phyloP scores from a whole-genome alignment of 2,113 vertebrate species.

The Macroglossus sobrinus region DNA sequence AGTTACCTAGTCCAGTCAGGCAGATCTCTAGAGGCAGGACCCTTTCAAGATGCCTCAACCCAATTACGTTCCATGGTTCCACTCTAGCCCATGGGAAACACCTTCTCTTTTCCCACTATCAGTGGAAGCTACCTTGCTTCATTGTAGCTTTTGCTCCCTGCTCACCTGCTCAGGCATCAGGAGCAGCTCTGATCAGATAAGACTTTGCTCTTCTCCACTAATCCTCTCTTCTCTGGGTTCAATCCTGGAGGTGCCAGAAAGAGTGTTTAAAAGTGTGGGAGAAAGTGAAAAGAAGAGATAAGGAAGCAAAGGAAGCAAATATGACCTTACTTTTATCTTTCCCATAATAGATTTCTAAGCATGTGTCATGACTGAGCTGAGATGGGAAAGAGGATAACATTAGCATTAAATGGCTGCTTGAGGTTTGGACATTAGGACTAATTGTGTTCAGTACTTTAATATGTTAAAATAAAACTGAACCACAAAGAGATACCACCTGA shows the following conservation, averaged over 20 bases:
- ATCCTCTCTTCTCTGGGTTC: background rate
- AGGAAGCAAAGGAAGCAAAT: background rate
- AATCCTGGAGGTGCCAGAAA: background rate
- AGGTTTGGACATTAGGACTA: background rate
- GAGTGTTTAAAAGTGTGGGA: background rate
- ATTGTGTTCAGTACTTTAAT: background rate
- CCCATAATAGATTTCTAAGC: background rate
- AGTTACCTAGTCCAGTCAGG: background rate
- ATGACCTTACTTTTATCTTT: background rate
- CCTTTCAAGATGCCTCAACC: background rate
- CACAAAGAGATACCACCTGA: background rate
- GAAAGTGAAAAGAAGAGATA: background rate
- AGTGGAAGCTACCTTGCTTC: background rate
- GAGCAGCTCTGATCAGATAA: background rate
- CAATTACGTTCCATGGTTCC: background rate
- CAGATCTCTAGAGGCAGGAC: background rate
- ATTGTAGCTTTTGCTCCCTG: background rate
- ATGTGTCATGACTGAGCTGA: background rate
- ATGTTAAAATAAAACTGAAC: background rate
- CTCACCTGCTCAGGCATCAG: background rate
- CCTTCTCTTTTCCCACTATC: background rate
- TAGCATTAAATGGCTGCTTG: background rate
- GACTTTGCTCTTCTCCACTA: background rate
- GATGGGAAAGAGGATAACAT: background rate
- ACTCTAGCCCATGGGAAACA: background rate